Conservation (phyloP, 2,888 invertebrate species). For the Eupithecia abbreviata region DNA sequence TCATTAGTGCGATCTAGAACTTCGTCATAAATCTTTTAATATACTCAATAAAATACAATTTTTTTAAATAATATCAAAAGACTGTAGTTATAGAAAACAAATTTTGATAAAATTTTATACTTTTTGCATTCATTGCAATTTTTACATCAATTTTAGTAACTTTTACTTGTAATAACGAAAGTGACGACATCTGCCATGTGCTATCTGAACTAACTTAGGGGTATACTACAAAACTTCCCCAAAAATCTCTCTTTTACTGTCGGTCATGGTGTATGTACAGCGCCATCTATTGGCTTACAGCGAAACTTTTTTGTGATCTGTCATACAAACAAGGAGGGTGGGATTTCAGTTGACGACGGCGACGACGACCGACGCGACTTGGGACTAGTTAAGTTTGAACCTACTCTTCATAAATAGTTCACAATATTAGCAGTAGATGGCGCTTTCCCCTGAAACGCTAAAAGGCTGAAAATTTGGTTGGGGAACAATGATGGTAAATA, state of each 20-base stretch:
- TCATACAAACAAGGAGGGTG: neutral
- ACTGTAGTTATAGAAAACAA: neutral
- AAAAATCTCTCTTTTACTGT: neutral
- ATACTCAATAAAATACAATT: neutral
- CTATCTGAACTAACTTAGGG: neutral
- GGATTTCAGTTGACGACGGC: neutral
- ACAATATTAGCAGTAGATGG: neutral
- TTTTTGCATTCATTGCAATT: neutral
- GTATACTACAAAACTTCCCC: neutral
- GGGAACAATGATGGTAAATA: no score
- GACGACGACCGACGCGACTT: no score
- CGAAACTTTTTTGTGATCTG: neutral
- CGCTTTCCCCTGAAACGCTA: neutral
- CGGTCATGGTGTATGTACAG: neutral
- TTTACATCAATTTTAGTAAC: neutral
- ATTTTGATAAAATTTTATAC: neutral
- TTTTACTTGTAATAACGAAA: neutral
- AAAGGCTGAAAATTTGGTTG: no score
- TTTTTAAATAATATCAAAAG: neutral
- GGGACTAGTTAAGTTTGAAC: neutral
- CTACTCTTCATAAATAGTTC: neutral
- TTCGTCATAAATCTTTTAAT: neutral
- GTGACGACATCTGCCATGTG: neutral
- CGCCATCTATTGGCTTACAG: neutral
- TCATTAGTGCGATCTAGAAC: conserved; percentile 42